Conservation (phyloP, 2,797 vertebrate species). For the Channallabes apus region DNA sequence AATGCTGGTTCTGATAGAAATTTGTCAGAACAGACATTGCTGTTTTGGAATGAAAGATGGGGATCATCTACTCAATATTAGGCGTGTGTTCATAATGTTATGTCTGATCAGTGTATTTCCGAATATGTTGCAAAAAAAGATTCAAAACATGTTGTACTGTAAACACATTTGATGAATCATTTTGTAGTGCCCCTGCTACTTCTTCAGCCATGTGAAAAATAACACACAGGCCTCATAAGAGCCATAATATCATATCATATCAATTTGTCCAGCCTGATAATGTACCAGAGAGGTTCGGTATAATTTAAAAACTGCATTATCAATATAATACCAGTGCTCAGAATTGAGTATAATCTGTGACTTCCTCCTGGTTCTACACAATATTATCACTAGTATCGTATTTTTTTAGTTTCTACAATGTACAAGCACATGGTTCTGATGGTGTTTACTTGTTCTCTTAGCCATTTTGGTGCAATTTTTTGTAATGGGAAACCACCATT, state of each 20-base stretch:
- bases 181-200: neutral
- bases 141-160: neutral
- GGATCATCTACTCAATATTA: too few species aligned
- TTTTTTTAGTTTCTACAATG: conserved; percentile 18
- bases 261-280: neutral
- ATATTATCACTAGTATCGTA: neutral
- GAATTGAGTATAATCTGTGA: conserved; percentile 26
- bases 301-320: conserved; percentile 16
- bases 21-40: too few species aligned
- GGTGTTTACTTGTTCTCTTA: conserved; percentile 7
- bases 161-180: neutral
- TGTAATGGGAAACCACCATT: conserved; percentile 25
- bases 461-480: conserved; percentile 29
- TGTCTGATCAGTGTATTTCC: neutral
- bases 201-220: neutral
- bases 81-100: too few species aligned
- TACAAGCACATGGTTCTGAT: neutral
- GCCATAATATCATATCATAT: neutral
- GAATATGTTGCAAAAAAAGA: neutral
- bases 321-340: conserved; percentile 2
- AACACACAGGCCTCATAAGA: neutral
- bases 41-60: too few species aligned
- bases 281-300: neutral
- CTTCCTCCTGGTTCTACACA: neutral
- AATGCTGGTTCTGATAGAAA: too few species aligned